Base-by-base conservation (phyloP, 2,113 vertebrate species). In the Colinus virginianus region DNA sequence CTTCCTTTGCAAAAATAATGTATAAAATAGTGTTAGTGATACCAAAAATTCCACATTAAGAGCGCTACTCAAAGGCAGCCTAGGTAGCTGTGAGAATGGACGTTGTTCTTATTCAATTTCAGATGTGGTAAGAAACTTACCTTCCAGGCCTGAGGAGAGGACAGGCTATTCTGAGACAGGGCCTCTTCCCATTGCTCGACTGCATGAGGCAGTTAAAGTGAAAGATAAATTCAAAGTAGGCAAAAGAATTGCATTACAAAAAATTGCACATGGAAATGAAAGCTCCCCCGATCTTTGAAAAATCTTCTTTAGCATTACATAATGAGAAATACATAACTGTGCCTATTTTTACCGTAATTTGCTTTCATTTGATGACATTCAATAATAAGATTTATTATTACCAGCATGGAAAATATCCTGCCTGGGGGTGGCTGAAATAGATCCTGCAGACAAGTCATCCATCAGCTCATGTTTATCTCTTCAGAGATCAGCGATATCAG, bases 311-410 rank as follows among this genome's bases (percentile, higher is more conserved):
- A 64, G 70, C 86, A 85, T 92, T 94, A 90, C 79, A 80, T 91
- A 92, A 85, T 87, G 91, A 95, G 91, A 93, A 92, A 93, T 94
- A 90, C 78, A 84, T 85, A 95, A 86, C 77, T 71, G 48, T 85
- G 93, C 76, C 90, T 95, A 93, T 96, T 96, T 96, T 95, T 95
- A 78, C 82, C 61, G 25, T 90, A 68, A 95, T 94, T 96, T 94
- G 69, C 94, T 95, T 92, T 88, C 82, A 88, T 93, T 94, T 96
- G 90, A 75, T 94, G 95, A 75, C 87, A 81, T 93, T 91, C 82
- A 91, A 42, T 91, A 92, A 85, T 95, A 91, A 96, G 96, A 96
- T 95, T 96, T 94, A 96, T 94, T 95, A 90, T 96, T 95, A 91
- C 93, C 91, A 69, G 0, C 93, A 94, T 81, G 93, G 95, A 95